Base-by-base conservation (phyloP, 1,140 invertebrate species). In the Zaprionus inermis region DNA sequence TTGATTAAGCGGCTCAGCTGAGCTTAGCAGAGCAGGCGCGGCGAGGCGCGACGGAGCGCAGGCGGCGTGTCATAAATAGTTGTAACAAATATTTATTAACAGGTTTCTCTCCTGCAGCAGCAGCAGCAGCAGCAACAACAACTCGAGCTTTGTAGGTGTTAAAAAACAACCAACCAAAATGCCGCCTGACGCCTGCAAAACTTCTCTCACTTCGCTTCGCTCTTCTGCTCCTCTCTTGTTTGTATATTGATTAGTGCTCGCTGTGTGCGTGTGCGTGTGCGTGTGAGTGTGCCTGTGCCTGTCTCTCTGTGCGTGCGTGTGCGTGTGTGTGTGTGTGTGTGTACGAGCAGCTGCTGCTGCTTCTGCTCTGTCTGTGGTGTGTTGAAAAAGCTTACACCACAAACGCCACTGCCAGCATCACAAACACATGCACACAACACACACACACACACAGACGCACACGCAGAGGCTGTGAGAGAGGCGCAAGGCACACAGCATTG, bases 111-210 rank as follows among this genome's bases (percentile, higher is more conserved):
- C 6, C 38, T 41, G n/a, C 58, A 34, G n/a, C 64, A 59, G 41
- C 38, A 71, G 28, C 16, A 65, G 32, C 16, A 30, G 1, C 14
- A 10, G 1, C 7, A 60, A 34, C 24, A 56, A 44, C n/a, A 57
- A 41, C 61, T 63, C 72, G 46, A 32, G 71, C 55, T 72, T 64
- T 24, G 49, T 60, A 85, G 82, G 82, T 85, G 82, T 88, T 74
- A 78, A 84, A 79, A 76, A 78, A 78, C 84, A 80, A 78, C 84
- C 79, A 89, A 88, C 84, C 84, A 88, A 88, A 88, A 80, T 83
- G 83, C 78, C 69, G 77, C 69, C 54, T 61, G 65, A 81, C 69
- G 68, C 76, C 80, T 76, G 46, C 65, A 78, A 64, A 68, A 51
- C 34, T 46, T 56, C 32, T 55, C 70, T 64, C 46, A 52, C 55